phyloP scores from a whole-genome alignment of 2,113 vertebrate species.

The Rallus limicola region DNA sequence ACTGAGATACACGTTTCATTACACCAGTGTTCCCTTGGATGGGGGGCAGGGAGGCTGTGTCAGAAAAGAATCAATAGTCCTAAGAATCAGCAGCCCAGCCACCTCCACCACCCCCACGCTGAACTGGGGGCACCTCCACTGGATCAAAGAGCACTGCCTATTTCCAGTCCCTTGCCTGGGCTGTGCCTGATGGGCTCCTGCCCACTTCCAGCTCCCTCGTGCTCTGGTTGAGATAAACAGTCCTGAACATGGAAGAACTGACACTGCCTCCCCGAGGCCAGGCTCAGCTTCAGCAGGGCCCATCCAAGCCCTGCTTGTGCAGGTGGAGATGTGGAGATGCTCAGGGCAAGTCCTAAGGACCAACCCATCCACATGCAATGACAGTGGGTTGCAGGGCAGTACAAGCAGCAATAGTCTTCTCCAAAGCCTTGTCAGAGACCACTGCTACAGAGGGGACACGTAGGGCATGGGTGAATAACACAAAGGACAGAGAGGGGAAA shows the following conservation, averaged over 20 bases:
- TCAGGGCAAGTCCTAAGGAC: not conserved
- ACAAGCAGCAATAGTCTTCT: not conserved
- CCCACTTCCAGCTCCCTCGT: not conserved
- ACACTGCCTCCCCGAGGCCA: not conserved
- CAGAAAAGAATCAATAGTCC: not conserved
- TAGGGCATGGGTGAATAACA: not conserved
- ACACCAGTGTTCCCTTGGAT: not conserved
- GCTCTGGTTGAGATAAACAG: not conserved
- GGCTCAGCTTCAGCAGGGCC: not conserved
- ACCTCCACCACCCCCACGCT: not conserved
- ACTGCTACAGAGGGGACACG: not conserved
- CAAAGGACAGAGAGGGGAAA: not conserved
- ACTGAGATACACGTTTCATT: not conserved
- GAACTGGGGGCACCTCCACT: fast-evolving
- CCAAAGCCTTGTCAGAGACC: not conserved
- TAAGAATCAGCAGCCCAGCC: not conserved
- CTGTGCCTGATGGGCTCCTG: not conserved
- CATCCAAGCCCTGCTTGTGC: not conserved
- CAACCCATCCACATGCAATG: not conserved
- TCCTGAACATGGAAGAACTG: not conserved
- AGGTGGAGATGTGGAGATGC: not conserved
- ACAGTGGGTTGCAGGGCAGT: too few relatives aligned
- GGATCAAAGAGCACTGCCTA: not conserved
- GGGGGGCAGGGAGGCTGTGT: not conserved
- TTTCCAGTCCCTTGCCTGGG: not conserved